Percentiles rank a stretch among this genome's conserved stretches.
Conservation (phyloP, 2,888 invertebrate species). For the Aphodius sticticus region DNA sequence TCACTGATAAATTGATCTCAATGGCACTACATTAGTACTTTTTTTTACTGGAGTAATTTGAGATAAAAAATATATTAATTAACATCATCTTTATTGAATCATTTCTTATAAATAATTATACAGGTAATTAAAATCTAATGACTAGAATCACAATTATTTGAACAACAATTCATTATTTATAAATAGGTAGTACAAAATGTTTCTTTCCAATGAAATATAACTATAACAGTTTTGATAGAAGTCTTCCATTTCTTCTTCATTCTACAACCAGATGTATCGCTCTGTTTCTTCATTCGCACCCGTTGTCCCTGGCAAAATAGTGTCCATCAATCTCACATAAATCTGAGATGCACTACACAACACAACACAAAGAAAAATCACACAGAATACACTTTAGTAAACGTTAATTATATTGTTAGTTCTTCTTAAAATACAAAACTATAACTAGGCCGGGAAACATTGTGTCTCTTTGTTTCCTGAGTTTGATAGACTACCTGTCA, state of each 20-base stretch:
- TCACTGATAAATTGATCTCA: too few species aligned
- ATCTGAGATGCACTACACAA: not conserved
- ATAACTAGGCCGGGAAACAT: too few species aligned
- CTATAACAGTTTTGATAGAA: not conserved
- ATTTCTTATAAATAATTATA: too few species aligned
- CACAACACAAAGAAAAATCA: constrained; percentile 9
- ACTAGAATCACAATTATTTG: not conserved
- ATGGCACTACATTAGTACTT: too few species aligned
- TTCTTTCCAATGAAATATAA: too few species aligned
- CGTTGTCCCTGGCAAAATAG: constrained; percentile 19
- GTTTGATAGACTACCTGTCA: too few species aligned
- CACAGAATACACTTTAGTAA: constrained; percentile 11
- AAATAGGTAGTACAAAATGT: too few species aligned
- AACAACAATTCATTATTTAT: too few species aligned
- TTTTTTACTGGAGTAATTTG: too few species aligned
- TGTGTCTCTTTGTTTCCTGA: too few species aligned
- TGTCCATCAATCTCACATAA: constrained; percentile 10
- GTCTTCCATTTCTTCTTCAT: not conserved
- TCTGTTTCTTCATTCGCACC: not conserved
- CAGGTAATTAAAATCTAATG: not conserved
- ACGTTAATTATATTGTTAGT: not conserved
- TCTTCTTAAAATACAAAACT: not conserved
- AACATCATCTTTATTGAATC: too few species aligned
- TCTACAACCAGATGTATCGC: constrained; percentile 15
- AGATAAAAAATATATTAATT: too few species aligned